These are phyloP conservation scores for Helicoverpa zea DNA, from an alignment of 1,140 invertebrate species.

Conservation along the genomic window DNA sequence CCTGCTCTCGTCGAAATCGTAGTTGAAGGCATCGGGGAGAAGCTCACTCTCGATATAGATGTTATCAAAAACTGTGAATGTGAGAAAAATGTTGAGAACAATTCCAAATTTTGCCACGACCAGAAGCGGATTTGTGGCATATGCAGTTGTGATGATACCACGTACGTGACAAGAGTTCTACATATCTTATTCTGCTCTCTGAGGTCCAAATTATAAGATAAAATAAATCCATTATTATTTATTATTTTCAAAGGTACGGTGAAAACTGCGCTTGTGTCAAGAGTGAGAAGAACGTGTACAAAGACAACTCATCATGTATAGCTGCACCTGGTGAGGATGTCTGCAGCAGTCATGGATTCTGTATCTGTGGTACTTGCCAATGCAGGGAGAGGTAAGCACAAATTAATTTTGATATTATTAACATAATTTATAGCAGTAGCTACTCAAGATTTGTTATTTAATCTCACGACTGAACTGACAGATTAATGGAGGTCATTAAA, in stretches of 20 bases:
- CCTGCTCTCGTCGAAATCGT: slow-evolving; percentile 61
- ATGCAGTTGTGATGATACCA: slow-evolving; percentile 89
- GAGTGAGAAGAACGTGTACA: slow-evolving; percentile 66
- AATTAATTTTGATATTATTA: not conserved
- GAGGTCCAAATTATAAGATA: not conserved
- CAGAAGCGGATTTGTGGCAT: slow-evolving; percentile 91
- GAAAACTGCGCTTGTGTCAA: slow-evolving; percentile 71
- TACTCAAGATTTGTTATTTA: no score
- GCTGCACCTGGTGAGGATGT: slow-evolving; percentile 89
- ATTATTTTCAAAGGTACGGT: slow-evolving; percentile 88
- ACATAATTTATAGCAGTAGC: no score
- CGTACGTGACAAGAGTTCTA: slow-evolving; percentile 83
- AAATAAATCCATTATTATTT: not conserved
- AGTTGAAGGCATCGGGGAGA: slow-evolving; percentile 90
- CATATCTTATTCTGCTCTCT: not conserved
- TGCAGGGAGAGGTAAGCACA: slow-evolving; percentile 78
- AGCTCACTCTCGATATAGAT: slow-evolving; percentile 90
- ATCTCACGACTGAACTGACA: no score
- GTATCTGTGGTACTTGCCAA: slow-evolving; percentile 89
- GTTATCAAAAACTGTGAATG: slow-evolving; percentile 91
- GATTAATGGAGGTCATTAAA: not conserved
- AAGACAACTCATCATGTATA: slow-evolving; percentile 72
- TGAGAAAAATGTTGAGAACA: slow-evolving; percentile 65
- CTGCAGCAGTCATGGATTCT: slow-evolving; percentile 88
- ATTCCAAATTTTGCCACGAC: slow-evolving; percentile 79